Conservation (phyloP, 2,113 vertebrate genomes). For the Asarcornis scutulata region DNA sequence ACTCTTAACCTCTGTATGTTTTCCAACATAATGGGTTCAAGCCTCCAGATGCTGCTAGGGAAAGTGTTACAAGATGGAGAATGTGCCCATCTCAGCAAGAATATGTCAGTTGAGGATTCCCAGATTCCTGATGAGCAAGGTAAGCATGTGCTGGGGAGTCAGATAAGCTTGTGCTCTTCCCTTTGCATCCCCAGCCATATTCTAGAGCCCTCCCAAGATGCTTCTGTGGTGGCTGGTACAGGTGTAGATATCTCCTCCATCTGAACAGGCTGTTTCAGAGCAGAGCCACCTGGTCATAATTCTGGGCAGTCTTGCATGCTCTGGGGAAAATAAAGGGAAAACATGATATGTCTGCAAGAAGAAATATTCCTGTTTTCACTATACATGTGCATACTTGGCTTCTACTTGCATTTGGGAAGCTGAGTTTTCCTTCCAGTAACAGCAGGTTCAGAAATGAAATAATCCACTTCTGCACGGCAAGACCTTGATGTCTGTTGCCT, state of each 20-base stretch:
- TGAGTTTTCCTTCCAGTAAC: not conserved
- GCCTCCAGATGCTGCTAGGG: not conserved
- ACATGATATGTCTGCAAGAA: not conserved
- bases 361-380: not conserved
- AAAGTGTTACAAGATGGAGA: not conserved
- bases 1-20: accelerated
- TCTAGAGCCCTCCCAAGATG: not conserved
- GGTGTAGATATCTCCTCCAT: not conserved
- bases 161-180: not conserved
- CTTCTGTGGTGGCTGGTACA: not conserved
- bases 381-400: not conserved
- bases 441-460: not conserved
- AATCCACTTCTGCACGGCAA: not conserved
- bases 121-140: not conserved
- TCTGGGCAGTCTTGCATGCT: not conserved
- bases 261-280: not conserved
- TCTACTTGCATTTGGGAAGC: not conserved
- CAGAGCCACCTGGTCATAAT: not conserved
- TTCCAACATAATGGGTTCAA: not conserved
- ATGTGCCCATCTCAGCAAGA: not conserved
- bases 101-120: not conserved
- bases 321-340: not conserved
- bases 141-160: not conserved
- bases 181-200: not conserved
- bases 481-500: not conserved